Base-by-base conservation (phyloP, 2,797 vertebrate genomes). In the Lagorchestes hirsutus region DNA sequence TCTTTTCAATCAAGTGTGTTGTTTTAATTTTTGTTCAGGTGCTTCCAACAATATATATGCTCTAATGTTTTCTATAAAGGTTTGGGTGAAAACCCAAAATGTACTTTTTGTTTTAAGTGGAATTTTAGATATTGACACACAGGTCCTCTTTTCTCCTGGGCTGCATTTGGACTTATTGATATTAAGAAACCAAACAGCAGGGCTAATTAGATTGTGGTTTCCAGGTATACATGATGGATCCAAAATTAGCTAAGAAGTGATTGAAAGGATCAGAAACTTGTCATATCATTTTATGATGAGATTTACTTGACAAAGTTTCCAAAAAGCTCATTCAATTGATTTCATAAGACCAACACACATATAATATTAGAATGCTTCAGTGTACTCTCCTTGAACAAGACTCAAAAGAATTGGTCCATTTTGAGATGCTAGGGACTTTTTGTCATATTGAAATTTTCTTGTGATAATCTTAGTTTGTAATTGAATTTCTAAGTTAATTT, bases 171-270 rank as follows among this genome's bases (percentile, higher is more conserved):
- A 93, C 91, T 62, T 57, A 95, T 50, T 59, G 40, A 59, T 40
- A 67, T 67, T 14, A n/a, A 67, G 34, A 67, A 67, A 67, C 34
- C 29, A 56, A 67, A 58, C 55, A 67, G 92, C 97, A 95, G 18
- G 31, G 90, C 55, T 93, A 82, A 87, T 59, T 97, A 90, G 56
- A 91, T 31, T 93, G 16, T 93, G 90, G 95, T 96, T 94, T 97
- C 57, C 59, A 96, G 59, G 54, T 1, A 40, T 40, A 14, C 0
- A 2, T 74, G 34, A 74, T n/a, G 16, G 62, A n/a, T 40, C 34
- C 34, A 40, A 74, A 18, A 74, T 74, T 74, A 22, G n/a, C 34
- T 74, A 74, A 74, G 62, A 22, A 74, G 58, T 62, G 59, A 74
- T n/a, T 74, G 5, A 5, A 74, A 74, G 16, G 18, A 40, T n/a